Percentiles rank a stretch among this genome's conserved stretches.
Conservation (phyloP, 2,797 vertebrate genomes). For the Pseudopleuronectes americanus region DNA sequence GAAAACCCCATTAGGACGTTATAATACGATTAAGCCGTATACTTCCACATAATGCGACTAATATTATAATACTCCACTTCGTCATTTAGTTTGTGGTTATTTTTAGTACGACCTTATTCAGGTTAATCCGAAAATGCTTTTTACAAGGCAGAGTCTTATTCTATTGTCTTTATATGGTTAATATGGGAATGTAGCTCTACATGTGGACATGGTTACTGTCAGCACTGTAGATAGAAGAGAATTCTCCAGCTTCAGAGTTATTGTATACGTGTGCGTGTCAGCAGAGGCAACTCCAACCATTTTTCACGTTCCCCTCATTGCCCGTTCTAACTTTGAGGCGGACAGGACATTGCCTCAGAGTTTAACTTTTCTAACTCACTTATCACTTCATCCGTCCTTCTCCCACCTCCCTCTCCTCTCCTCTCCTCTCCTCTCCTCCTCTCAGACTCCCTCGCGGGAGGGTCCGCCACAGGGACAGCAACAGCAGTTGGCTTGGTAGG, state of each 20-base stretch:
- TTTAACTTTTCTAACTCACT: slow-evolving; percentile 49
- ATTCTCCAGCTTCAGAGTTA: background rate
- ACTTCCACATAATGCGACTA: no score
- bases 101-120: no score
- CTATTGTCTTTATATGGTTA: no score
- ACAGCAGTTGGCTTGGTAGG: slow-evolving; percentile 79
- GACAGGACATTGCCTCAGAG: slow-evolving; percentile 49
- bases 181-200: no score
- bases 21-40: no score
- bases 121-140: no score
- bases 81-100: no score
- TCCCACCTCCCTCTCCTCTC: slow-evolving; percentile 2
- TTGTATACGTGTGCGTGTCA: slow-evolving; percentile 13
- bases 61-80: no score
- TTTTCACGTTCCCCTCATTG: background rate
- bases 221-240: background rate
- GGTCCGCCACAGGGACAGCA: slow-evolving; percentile 79
- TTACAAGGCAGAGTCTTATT: no score
- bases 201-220: background rate
- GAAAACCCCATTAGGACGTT: no score
- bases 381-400: slow-evolving; percentile 9
- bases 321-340: slow-evolving; percentile 37
- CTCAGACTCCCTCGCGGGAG: slow-evolving; percentile 74
- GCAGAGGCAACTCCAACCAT: slow-evolving; percentile 11
- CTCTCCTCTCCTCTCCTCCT: background rate